phyloP scores from a whole-genome alignment of 1,140 invertebrate species.

The Teleopsis dalmanni region DNA sequence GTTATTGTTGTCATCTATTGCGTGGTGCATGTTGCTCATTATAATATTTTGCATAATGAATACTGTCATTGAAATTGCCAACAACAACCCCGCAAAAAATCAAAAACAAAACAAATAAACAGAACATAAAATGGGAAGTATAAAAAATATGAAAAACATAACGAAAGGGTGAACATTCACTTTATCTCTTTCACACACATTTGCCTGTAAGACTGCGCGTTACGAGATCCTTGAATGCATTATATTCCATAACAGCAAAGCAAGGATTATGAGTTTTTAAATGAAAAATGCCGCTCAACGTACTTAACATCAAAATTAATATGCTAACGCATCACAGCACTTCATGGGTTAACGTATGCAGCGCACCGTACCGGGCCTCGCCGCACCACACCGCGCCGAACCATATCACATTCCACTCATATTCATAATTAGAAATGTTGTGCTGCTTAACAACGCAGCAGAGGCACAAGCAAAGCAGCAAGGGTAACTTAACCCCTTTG shows the following conservation, averaged over 20 bases:
- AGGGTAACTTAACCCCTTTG: neutral
- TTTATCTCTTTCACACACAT: slow-evolving; percentile 6
- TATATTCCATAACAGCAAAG: slow-evolving; percentile 7
- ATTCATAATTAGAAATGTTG: no score
- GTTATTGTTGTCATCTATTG: no score
- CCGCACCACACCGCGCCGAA: no score
- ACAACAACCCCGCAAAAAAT: neutral
- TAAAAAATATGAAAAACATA: neutral
- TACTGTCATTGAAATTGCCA: slow-evolving; percentile 6
- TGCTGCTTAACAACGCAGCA: no score
- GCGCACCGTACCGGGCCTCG: no score
- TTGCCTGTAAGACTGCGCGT: no score
- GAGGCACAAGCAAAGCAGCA: neutral
- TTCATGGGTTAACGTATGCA: no score
- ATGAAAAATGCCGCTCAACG: slow-evolving; percentile 8
- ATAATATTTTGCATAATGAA: slow-evolving; percentile 7
- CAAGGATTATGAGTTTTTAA: slow-evolving; percentile 5
- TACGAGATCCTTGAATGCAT: slow-evolving; percentile 4
- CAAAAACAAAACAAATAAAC: neutral
- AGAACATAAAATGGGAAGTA: no score
- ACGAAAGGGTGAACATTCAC: slow-evolving; percentile 4
- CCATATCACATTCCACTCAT: no score
- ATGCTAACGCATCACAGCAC: slow-evolving; percentile 5
- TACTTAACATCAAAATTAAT: slow-evolving; percentile 10
- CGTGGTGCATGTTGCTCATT: neutral